Percentiles rank a stretch among this genome's conserved stretches.
Conservation (phyloP, 1,140 invertebrate species). For the Apolygus lucorum region DNA sequence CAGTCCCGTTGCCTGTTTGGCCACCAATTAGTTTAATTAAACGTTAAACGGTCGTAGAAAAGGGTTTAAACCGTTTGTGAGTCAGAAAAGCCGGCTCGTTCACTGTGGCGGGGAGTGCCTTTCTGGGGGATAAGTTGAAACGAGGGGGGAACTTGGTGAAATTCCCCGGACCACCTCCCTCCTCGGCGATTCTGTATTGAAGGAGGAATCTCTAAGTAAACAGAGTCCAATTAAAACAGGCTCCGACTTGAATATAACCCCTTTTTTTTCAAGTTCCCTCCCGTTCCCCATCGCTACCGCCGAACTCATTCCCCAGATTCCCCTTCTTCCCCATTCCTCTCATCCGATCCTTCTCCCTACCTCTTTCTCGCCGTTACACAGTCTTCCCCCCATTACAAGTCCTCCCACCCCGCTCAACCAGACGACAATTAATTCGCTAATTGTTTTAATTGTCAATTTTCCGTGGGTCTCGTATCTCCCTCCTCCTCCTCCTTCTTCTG, state of each 20-base stretch:
- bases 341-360: neutral
- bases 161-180: too few relatives aligned
- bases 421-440: slow-evolving; percentile 13
- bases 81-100: neutral
- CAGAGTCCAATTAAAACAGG: slow-evolving; percentile 17
- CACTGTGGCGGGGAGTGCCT: too few relatives aligned
- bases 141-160: neutral
- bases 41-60: slow-evolving; percentile 16
- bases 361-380: too few relatives aligned
- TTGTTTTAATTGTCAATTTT: slow-evolving; percentile 19
- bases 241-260: too few relatives aligned
- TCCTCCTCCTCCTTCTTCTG: too few relatives aligned
- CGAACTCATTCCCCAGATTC: too few relatives aligned
- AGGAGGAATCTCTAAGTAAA: slow-evolving; percentile 12
- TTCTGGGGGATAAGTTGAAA: too few relatives aligned
- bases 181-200: neutral
- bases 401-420: neutral
- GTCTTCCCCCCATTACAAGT: too few relatives aligned
- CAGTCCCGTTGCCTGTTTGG: slow-evolving; percentile 4
- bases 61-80: slow-evolving; percentile 1
- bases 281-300: too few relatives aligned
- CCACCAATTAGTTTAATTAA: slow-evolving; percentile 19
- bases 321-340: neutral
- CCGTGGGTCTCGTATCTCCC: neutral
- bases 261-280: too few relatives aligned